These are phyloP conservation scores for Otus scops DNA, from an alignment of 2,797 vertebrate genomes.

Conservation along the genomic window DNA sequence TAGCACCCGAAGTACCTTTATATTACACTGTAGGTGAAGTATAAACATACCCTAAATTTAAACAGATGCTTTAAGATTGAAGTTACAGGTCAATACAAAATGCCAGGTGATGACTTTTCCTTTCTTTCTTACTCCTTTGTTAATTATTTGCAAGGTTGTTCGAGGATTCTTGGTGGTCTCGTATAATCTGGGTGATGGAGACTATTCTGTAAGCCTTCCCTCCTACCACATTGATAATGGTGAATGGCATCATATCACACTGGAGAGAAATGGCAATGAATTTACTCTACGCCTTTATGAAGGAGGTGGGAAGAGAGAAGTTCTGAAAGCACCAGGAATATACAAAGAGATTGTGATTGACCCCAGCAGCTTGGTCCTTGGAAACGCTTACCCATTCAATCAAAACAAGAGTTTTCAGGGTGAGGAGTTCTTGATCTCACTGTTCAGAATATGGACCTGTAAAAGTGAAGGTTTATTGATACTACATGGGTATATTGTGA, in stretches of 20 bases:
- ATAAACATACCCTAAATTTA: not conserved
- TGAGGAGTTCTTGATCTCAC: constrained; percentile 22
- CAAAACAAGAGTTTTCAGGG: constrained; percentile 88
- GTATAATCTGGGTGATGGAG: constrained; percentile 89
- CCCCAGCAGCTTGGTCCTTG: constrained; percentile 81
- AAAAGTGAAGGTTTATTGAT: not conserved
- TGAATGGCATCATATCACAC: constrained; percentile 84
- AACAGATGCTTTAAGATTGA: not conserved
- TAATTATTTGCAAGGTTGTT: constrained; percentile 74
- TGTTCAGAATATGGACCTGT: not conserved
- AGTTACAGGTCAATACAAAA: not conserved
- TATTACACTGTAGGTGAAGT: not conserved
- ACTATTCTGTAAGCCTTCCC: constrained; percentile 81
- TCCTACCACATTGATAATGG: constrained; percentile 86
- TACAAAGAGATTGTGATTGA: constrained; percentile 87
- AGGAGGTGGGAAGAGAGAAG: constrained; percentile 84
- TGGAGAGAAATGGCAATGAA: constrained; percentile 88
- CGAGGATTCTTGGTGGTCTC: constrained; percentile 82
- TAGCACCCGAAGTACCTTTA: not conserved
- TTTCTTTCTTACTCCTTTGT: constrained; percentile 4
- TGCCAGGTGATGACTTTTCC: not conserved
- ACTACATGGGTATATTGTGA: not conserved
- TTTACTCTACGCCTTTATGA: constrained; percentile 84
- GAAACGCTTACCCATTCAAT: constrained; percentile 79
- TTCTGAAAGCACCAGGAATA: constrained; percentile 73